A percentile compares a stretch with the other conserved stretches of the same genome.
These are phyloP conservation scores for Harpegnathos saltator DNA, from an alignment of 1,140 invertebrate species.

Conservation along the genomic window DNA sequence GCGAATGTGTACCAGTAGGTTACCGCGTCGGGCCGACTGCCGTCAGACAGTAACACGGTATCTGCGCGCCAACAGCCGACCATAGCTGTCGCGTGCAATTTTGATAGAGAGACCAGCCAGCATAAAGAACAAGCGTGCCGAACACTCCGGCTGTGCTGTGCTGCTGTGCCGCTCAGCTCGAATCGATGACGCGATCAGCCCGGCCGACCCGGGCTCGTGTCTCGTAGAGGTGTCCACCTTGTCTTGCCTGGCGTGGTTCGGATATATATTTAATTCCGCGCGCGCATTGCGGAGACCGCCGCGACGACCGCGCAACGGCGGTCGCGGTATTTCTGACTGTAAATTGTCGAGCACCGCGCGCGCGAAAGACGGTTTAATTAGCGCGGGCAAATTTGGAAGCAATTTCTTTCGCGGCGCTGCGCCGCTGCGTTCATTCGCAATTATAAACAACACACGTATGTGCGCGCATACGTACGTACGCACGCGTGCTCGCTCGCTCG, in stretches of 20 bases:
- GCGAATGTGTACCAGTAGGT: constrained; percentile 33
- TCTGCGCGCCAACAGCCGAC: constrained; percentile 2
- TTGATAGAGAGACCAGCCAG: constrained; percentile 9
- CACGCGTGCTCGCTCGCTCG: no score
- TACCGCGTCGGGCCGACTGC: background rate
- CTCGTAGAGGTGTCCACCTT: background rate
- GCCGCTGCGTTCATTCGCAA: constrained; percentile 47
- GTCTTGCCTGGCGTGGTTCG: background rate
- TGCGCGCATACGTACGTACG: no score
- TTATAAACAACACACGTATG: constrained; percentile 11
- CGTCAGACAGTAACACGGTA: constrained; percentile 25
- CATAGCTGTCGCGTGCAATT: constrained; percentile 43
- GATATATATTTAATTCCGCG: constrained; percentile 23
- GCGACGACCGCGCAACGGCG: no score
- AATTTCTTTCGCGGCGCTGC: constrained; percentile 22
- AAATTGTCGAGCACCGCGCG: constrained; percentile 16
- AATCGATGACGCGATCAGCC: background rate
- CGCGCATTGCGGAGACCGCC: background rate
- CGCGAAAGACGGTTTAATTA: constrained; percentile 56
- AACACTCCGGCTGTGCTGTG: no score
- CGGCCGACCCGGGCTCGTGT: background rate
- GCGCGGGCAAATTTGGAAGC: constrained; percentile 8
- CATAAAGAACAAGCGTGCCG: background rate
- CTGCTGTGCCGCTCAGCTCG: background rate
- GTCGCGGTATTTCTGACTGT: constrained; percentile 17